Evolutionary conservation across 2,113 vertebrate genomes (phyloP), one percentile per base, ranked within the genome.

Genomic region (Ptilonorhynchus violaceus): DNA sequence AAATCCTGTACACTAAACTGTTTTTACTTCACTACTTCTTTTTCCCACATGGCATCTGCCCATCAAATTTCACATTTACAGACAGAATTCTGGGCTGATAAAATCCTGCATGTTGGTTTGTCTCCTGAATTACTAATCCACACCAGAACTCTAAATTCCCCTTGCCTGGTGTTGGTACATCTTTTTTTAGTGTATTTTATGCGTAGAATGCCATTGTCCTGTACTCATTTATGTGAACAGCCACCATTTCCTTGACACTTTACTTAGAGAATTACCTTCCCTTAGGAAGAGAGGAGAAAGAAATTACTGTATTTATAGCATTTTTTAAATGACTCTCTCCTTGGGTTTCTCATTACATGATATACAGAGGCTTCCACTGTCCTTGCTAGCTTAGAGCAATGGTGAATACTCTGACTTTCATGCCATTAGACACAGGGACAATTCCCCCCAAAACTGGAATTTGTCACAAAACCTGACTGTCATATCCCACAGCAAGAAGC

Each of bases 341-440:
- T 13, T 37, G 37, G 9, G 4, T 70, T 92, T 63, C 46, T 83
- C 53, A 62, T 17, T 47, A 30, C 42, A 75, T 46, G 67, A 41
- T 73, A 55, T 52, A 72, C 6, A 53, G 12, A 81, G 17, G 16
- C 12, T 63, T 28, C 49, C 41, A 60, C 15, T 10, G 24, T 9
- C 15, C 49, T 59, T 39, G 21, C 31, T 13, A 47, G 31, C 31
- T 73, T 9, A 25, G 19, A 85, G 78, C 33, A 64, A 15, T 12
- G 55, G 39, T 70, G 39, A 88, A 39, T 28, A 30, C 19, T 10
- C 39, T 74, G 49, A 85, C 39, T 53, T 74, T 47, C 44, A 37
- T 1, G 6, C 23, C 50, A 19, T 21, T 23, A 69, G 13, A 66
- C 21, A 79, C 0, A 2, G 17, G 27, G 49, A 74, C 28, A 46